phyloP scores from a whole-genome alignment of 2,113 vertebrate species.

The Platysteira castanea region DNA sequence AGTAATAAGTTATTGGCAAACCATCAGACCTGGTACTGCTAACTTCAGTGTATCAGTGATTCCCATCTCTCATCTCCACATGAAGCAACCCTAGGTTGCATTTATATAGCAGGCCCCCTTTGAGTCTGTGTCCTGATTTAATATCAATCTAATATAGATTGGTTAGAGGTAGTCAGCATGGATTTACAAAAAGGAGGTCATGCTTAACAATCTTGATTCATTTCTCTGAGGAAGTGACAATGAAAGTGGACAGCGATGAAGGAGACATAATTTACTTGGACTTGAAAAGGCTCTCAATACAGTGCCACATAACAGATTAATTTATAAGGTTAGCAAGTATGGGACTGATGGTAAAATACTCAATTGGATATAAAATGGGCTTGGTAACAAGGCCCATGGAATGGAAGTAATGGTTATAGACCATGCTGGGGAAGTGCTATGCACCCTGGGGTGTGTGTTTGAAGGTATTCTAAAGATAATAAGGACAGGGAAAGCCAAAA shows the following conservation, averaged over 20 bases:
- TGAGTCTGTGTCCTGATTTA: slow-evolving; percentile 43
- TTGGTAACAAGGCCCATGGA: slow-evolving; percentile 6
- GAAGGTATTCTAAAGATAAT: neutral
- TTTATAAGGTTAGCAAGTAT: slow-evolving; percentile 64
- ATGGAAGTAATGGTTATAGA: neutral
- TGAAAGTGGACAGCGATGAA: slow-evolving; percentile 48
- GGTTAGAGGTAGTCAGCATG: slow-evolving; percentile 61
- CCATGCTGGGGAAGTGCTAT: neutral
- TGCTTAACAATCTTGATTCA: slow-evolving; percentile 51
- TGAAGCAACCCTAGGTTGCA: neutral
- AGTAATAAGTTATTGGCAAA: neutral
- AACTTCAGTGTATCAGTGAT: neutral
- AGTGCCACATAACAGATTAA: slow-evolving; percentile 57
- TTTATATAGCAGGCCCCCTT: neutral
- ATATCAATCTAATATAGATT: slow-evolving; percentile 39
- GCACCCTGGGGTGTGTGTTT: neutral
- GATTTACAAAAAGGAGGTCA: slow-evolving; percentile 54
- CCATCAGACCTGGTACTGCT: neutral
- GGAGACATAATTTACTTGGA: slow-evolving; percentile 65
- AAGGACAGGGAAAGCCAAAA: neutral
- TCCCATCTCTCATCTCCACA: neutral
- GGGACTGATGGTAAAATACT: slow-evolving; percentile 51
- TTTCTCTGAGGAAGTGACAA: slow-evolving; percentile 57
- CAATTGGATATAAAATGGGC: slow-evolving; percentile 3
- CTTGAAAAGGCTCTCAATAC: slow-evolving; percentile 48